These are phyloP conservation scores for Melanotaenia trifasciata DNA, from an alignment of 2,797 vertebrate genomes.

Conservation along the genomic window DNA sequence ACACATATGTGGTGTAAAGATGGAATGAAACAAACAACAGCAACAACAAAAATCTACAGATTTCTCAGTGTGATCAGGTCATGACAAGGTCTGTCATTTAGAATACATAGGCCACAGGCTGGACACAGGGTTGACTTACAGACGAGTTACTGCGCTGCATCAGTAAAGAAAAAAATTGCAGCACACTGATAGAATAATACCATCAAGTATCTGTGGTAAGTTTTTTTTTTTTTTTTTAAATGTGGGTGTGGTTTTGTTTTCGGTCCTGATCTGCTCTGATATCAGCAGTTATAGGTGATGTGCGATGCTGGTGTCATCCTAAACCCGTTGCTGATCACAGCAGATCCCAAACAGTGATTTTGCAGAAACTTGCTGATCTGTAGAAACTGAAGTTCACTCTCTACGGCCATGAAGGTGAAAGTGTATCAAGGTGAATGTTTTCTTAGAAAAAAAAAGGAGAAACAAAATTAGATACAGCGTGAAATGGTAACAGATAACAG, in stretches of 20 bases:
- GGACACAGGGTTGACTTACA: neutral
- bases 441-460: no score
- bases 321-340: slow-evolving; percentile 61
- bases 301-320: slow-evolving; percentile 49
- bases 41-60: neutral
- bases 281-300: slow-evolving; percentile 50
- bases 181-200: neutral
- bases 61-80: neutral
- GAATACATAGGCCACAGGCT: neutral
- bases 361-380: slow-evolving; percentile 73
- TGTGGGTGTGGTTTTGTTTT: slow-evolving; percentile 30
- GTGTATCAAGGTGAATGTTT: slow-evolving; percentile 37
- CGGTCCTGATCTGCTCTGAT: slow-evolving; percentile 56
- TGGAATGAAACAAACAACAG: neutral
- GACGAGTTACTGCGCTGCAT: neutral
- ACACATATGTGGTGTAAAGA: neutral
- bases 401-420: slow-evolving; percentile 63
- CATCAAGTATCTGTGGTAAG: neutral
- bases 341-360: slow-evolving; percentile 72
- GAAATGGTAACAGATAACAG: neutral
- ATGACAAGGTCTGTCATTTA: neutral
- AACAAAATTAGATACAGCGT: neutral
- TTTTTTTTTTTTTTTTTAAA: slow-evolving; percentile 12
- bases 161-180: neutral
- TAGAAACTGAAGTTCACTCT: slow-evolving; percentile 37